A percentile compares a stretch with the other conserved stretches of the same genome.
phyloP scores from a whole-genome alignment of 2,797 vertebrate genomes.

The Buphagus erythrorhynchus region DNA sequence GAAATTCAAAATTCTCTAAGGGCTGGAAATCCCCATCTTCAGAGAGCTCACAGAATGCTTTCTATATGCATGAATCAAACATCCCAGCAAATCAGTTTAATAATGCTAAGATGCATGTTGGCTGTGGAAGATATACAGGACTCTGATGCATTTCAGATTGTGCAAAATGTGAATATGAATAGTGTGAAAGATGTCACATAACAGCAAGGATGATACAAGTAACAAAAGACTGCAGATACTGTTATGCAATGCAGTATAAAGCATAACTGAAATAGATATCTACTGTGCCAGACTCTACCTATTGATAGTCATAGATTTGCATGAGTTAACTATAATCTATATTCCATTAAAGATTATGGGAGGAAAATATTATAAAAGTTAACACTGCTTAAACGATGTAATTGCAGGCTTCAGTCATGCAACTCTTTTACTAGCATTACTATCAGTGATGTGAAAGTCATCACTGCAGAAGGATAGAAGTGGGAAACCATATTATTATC shows the following conservation, averaged over 20 bases:
- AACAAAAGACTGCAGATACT: neutral
- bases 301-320: neutral
- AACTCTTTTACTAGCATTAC: neutral
- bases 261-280: neutral
- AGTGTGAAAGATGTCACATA: neutral
- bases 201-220: neutral
- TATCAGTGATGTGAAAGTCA: neutral
- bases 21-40: neutral
- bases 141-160: conserved; percentile 12
- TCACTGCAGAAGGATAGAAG: neutral
- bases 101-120: neutral
- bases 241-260: neutral
- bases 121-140: neutral
- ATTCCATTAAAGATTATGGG: neutral
- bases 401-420: neutral
- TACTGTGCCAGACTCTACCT: neutral
- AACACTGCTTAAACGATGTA: neutral
- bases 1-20: neutral
- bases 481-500: neutral
- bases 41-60: neutral
- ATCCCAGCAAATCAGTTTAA: neutral
- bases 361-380: neutral
- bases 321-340: neutral
- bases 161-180: conserved; percentile 4
- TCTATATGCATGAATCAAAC: neutral